These are phyloP conservation scores for Brachymystax lenok DNA, from an alignment of 2,797 vertebrate species.

Conservation along the genomic window DNA sequence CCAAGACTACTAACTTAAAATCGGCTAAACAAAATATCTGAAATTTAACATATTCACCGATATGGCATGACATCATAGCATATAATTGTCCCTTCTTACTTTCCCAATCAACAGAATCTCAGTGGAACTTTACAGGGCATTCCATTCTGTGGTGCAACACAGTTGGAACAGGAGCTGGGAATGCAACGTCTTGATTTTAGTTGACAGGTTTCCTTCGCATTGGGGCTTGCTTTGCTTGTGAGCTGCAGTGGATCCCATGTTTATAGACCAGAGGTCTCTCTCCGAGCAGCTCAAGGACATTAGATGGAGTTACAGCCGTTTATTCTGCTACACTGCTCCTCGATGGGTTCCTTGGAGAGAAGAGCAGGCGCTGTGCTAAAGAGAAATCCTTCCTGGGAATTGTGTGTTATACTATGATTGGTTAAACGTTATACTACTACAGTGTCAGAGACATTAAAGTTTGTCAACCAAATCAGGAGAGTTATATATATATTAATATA, in stretches of 20 bases:
- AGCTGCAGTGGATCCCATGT: slow-evolving; percentile 54
- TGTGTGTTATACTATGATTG: neutral
- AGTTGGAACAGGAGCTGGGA: slow-evolving; percentile 15
- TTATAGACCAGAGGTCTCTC: slow-evolving; percentile 62
- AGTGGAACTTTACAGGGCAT: neutral
- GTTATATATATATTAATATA: neutral
- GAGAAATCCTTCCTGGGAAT: neutral
- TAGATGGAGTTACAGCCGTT: slow-evolving; percentile 62
- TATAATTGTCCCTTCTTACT: neutral
- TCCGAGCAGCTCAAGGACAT: slow-evolving; percentile 67
- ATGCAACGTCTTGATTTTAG: slow-evolving; percentile 23
- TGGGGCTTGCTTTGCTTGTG: slow-evolving; percentile 36
- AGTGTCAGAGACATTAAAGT: neutral
- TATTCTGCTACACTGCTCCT: slow-evolving; percentile 56
- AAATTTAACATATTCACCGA: too few species aligned
- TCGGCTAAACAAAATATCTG: too few species aligned
- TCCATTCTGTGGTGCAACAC: slow-evolving; percentile 13
- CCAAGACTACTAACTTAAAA: too few species aligned
- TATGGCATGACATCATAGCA: neutral
- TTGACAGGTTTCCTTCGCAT: slow-evolving; percentile 37
- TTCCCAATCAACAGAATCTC: neutral
- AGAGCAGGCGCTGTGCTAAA: slow-evolving; percentile 20
- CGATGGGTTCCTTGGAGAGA: slow-evolving; percentile 47
- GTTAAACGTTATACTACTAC: neutral
- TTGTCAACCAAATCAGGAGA: neutral